Evolutionary conservation across 1,140 invertebrate genomes (phyloP).

Genomic region (Leptinotarsa defecta): DNA sequence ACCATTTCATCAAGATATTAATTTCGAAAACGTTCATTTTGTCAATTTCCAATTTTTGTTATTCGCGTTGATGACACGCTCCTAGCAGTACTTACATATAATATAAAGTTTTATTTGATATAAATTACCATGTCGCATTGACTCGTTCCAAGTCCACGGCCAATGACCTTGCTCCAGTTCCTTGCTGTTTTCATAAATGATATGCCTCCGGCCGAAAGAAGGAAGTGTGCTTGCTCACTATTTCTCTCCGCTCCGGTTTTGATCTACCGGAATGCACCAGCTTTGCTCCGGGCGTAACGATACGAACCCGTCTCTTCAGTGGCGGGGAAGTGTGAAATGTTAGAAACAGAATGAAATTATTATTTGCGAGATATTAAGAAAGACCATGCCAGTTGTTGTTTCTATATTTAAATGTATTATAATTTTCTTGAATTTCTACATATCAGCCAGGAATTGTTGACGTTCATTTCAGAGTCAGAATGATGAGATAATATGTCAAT

Average conservation of each 20-base stretch:
- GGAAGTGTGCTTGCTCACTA: constrained; percentile 21
- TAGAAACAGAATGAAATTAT: not conserved
- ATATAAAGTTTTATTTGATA: not conserved
- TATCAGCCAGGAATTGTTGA: no score
- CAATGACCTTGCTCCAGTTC: constrained; percentile 27
- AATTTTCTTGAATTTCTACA: no score
- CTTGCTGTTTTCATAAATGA: constrained; percentile 27
- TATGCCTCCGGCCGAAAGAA: constrained; percentile 24
- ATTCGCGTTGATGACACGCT: no score
- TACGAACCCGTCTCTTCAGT: constrained; percentile 11
- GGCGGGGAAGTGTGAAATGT: constrained; percentile 7
- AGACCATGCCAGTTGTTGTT: no score
- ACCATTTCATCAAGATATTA: no score
- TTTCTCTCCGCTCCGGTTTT: constrained; percentile 21
- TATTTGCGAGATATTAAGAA: no score
- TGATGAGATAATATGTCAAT: no score
- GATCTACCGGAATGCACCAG: constrained; percentile 24
- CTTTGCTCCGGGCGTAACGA: constrained; percentile 19
- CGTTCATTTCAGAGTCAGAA: no score
- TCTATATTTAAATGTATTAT: no score
- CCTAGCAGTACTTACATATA: no score
- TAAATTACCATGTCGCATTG: not conserved
- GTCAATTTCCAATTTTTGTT: no score
- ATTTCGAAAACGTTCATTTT: no score
- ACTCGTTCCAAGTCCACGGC: constrained; percentile 21